Conservation (phyloP, 2,113 vertebrate genomes). For the Thalassarche chlororhynchos region DNA sequence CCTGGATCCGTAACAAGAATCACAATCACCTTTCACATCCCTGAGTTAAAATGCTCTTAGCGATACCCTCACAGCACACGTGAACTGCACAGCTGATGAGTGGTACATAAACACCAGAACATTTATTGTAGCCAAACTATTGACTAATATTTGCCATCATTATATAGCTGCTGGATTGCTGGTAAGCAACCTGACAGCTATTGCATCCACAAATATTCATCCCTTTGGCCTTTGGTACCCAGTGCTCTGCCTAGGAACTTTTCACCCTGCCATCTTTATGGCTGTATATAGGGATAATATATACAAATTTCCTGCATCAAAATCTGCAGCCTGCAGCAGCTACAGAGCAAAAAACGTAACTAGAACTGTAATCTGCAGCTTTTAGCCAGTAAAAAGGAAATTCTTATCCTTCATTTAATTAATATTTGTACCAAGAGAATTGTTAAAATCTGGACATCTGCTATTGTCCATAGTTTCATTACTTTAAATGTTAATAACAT, state of each 20-base stretch:
- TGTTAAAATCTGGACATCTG: neutral
- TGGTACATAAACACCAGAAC: neutral
- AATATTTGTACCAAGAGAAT: neutral
- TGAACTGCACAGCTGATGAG: fast-evolving
- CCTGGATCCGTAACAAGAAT: fast-evolving
- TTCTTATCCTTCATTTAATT: neutral
- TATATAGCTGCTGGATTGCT: neutral
- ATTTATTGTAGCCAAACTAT: too few relatives aligned
- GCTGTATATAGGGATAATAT: neutral
- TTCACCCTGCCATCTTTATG: neutral
- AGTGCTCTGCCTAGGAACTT: neutral
- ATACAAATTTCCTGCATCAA: neutral
- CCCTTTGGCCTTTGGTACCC: neutral
- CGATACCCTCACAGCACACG: neutral
- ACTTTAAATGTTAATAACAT: neutral
- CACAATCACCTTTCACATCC: neutral
- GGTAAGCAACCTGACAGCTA: neutral
- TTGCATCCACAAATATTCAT: neutral
- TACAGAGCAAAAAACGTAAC: neutral
- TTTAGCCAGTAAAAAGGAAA: neutral
- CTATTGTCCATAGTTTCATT: neutral
- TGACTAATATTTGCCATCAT: neutral
- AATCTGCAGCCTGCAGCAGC: neutral
- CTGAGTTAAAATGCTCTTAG: neutral
- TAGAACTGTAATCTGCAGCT: neutral